These are phyloP conservation scores for Crossaster papposus DNA, from an alignment of 53 echinoderm and acorn worm species.

Conservation along the genomic window DNA sequence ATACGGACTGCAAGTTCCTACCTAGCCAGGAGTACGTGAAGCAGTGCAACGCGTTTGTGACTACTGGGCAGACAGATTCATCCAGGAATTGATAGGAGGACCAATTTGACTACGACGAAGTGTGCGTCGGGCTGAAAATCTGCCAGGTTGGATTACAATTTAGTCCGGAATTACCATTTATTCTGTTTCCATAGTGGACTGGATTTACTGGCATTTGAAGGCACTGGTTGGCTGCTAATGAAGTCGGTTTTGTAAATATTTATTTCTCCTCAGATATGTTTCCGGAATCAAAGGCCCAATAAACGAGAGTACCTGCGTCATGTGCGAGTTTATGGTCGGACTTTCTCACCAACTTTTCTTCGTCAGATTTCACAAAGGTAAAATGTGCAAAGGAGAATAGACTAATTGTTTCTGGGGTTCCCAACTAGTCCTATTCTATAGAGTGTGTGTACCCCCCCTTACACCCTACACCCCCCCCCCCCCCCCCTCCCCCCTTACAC, in stretches of 20 bases:
- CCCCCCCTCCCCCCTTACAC: no score
- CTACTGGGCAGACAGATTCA: slow-evolving; percentile 20
- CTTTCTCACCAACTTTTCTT: not conserved
- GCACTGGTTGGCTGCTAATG: no score
- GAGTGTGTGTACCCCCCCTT: no score
- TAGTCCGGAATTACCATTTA: no score
- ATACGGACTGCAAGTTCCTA: not conserved
- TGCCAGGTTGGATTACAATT: slow-evolving; percentile 25
- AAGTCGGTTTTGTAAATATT: no score
- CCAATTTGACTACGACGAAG: not conserved
- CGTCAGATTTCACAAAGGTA: slow-evolving; percentile 14
- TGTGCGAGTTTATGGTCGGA: slow-evolving; percentile 53
- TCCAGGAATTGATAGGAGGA: slow-evolving; percentile 7
- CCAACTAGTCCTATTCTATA: no score
- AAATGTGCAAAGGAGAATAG: not conserved
- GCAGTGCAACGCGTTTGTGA: slow-evolving; percentile 43
- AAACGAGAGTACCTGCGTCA: slow-evolving; percentile 34
- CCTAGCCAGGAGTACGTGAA: not conserved
- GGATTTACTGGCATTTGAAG: no score
- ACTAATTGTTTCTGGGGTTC: not conserved
- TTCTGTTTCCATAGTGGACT: no score
- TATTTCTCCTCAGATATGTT: not conserved
- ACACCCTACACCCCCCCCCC: no score
- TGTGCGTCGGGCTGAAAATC: not conserved
- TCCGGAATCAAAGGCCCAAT: not conserved